Percentiles rank a stretch among this genome's conserved stretches.
These are phyloP conservation scores for Amniataba percoides DNA, from an alignment of 2,797 vertebrate species.

Conservation along the genomic window DNA sequence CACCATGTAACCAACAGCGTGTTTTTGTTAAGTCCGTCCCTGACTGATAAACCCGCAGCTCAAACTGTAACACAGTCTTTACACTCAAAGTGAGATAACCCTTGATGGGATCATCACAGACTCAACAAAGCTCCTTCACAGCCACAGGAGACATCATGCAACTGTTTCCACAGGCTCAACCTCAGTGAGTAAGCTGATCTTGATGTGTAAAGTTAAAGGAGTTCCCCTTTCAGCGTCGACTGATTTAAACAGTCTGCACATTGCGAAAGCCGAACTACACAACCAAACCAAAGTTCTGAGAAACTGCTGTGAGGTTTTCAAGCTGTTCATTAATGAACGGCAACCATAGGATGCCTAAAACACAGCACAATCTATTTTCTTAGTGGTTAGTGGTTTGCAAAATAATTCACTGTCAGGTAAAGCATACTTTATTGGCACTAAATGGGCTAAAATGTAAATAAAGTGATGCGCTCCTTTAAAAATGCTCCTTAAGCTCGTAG, in stretches of 20 bases:
- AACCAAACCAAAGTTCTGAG: background rate
- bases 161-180: conserved; percentile 6
- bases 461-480: background rate
- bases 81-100: conserved; percentile 12
- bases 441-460: background rate
- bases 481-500: background rate
- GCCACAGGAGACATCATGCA: background rate
- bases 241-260: background rate
- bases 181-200: background rate
- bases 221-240: background rate
- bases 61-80: background rate
- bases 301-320: background rate
- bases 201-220: background rate
- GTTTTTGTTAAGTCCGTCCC: conserved; percentile 9
- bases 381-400: background rate
- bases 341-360: background rate
- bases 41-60: background rate
- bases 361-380: background rate
- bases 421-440: background rate
- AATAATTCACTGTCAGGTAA: background rate
- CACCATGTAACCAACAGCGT: background rate
- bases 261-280: background rate
- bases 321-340: background rate
- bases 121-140: background rate
- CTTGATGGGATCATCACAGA: conserved; percentile 9